Conservation (phyloP, 1,140 invertebrate species). For the Archegozetes longisetosus region DNA sequence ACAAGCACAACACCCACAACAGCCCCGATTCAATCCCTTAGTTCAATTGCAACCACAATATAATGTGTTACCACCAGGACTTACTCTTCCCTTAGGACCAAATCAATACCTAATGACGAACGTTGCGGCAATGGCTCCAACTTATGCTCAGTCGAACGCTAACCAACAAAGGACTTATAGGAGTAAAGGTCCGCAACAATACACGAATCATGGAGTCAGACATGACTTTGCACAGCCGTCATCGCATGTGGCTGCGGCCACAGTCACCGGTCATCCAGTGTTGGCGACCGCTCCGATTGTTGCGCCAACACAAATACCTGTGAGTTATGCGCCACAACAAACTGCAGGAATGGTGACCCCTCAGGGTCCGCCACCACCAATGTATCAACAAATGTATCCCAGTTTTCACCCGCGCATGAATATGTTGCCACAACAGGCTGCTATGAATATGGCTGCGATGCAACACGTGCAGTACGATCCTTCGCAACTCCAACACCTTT, state of each 20-base stretch:
- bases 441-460: neutral
- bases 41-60: neutral
- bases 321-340: conserved; percentile 12
- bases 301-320: conserved; percentile 10
- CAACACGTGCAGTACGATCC: conserved; percentile 4
- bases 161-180: conserved; percentile 11
- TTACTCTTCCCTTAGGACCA: neutral
- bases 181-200: neutral
- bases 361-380: neutral
- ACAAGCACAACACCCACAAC: neutral
- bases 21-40: neutral
- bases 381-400: neutral
- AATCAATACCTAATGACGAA: conserved; percentile 3
- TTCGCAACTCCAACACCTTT: neutral
- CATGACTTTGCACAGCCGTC: conserved; percentile 9
- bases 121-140: neutral
- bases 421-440: neutral
- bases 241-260: conserved; percentile 16
- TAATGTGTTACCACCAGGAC: neutral
- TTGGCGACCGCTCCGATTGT: conserved; percentile 13
- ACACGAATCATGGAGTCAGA: conserved; percentile 7
- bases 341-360: neutral
- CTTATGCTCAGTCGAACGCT: conserved; percentile 13
- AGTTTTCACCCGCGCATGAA: neutral
- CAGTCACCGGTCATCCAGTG: conserved; percentile 19